Percentiles rank a stretch among this genome's conserved stretches.
Conservation (phyloP, 2,113 vertebrate species). For the Emydura subglobosa region DNA sequence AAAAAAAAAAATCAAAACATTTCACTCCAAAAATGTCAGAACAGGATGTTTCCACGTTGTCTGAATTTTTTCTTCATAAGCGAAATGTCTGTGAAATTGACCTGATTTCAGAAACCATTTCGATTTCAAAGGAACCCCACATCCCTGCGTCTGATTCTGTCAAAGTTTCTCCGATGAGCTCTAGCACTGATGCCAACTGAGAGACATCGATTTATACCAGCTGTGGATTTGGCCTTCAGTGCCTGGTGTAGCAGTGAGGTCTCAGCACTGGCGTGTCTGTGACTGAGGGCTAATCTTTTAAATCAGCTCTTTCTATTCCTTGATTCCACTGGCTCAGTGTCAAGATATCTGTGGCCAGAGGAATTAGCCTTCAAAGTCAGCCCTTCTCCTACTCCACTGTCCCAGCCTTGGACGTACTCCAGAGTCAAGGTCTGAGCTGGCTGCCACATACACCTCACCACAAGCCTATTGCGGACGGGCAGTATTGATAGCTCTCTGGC, state of each 20-base stretch:
- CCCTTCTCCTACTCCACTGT: neutral
- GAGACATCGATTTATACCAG: accelerated
- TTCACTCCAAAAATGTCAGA: neutral
- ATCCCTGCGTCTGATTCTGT: neutral
- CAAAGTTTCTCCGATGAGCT: neutral
- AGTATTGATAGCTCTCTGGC: constrained; percentile 32
- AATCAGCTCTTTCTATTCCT: neutral
- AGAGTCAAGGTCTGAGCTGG: neutral
- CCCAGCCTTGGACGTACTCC: neutral
- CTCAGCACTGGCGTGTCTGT: neutral
- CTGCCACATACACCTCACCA: neutral
- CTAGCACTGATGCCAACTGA: neutral
- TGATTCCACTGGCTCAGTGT: neutral
- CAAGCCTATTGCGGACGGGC: neutral
- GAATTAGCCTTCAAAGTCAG: neutral
- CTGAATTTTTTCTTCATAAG: neutral
- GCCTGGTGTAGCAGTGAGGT: neutral
- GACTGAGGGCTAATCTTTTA: neutral
- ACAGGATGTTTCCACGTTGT: neutral
- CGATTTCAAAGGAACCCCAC: neutral
- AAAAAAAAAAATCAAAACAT: neutral
- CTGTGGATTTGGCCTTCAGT: neutral
- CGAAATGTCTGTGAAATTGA: neutral
- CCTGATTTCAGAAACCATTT: neutral
- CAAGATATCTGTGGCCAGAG: neutral